Conservation (phyloP, 1,140 invertebrate species). For the Temnothorax nylanderi region DNA sequence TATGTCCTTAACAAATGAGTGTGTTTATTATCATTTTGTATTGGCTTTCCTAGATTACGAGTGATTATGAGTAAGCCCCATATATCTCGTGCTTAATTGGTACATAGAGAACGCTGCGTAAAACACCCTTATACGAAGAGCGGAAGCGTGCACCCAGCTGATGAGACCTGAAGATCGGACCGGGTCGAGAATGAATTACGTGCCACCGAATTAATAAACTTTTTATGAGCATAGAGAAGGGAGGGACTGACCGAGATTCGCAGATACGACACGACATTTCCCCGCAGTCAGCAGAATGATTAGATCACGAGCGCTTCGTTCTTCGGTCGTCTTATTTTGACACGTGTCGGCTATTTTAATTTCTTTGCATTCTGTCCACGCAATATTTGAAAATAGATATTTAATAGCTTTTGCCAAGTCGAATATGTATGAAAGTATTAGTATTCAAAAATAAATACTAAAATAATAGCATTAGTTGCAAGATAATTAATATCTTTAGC, state of each 20-base stretch:
- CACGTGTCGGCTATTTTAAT: neutral
- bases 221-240: slow-evolving; percentile 25
- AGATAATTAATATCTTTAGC: neutral
- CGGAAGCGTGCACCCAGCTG: neutral
- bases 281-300: neutral
- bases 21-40: slow-evolving; percentile 28
- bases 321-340: neutral
- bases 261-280: slow-evolving; percentile 61
- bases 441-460: neutral
- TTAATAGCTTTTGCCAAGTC: neutral
- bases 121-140: neutral
- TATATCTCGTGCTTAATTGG: slow-evolving; percentile 1
- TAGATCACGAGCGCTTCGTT: slow-evolving; percentile 1
- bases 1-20: neutral
- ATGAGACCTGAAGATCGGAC: slow-evolving; percentile 12
- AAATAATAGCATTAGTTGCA: neutral
- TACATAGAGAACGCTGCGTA: neutral
- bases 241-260: slow-evolving; percentile 51
- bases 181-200: slow-evolving; percentile 57
- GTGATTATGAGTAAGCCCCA: neutral
- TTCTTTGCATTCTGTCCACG: neutral
- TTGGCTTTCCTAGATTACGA: slow-evolving; percentile 5
- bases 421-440: neutral
- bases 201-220: slow-evolving; percentile 66
- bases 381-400: neutral